phyloP scores from a whole-genome alignment of 2,113 vertebrate species.

The Heterochromis multidens region DNA sequence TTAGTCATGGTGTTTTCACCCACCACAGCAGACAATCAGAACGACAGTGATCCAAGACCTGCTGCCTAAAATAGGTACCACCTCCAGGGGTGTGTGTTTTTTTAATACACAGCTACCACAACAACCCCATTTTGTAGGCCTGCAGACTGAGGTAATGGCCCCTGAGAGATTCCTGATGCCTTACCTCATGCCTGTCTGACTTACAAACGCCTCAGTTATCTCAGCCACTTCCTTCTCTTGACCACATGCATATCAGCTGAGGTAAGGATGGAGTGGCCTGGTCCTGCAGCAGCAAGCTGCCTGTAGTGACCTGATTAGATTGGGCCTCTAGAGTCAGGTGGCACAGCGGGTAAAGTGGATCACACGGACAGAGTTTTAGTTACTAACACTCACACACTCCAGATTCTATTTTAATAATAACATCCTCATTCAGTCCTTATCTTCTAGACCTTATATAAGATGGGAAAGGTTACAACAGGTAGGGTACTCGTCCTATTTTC shows the following conservation, averaged over 20 bases:
- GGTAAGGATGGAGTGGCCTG: slow-evolving; percentile 50
- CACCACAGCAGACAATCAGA: slow-evolving; percentile 20
- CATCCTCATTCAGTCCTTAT: slow-evolving; percentile 24
- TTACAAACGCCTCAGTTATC: slow-evolving; percentile 65
- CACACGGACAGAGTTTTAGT: slow-evolving; percentile 15
- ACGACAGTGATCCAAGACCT: neutral
- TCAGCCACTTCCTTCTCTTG: slow-evolving; percentile 72
- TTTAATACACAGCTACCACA: neutral
- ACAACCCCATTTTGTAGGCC: slow-evolving; percentile 8
- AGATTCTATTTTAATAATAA: slow-evolving; percentile 54
- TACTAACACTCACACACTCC: too few relatives aligned
- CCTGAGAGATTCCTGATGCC: slow-evolving; percentile 61
- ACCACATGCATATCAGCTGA: slow-evolving; percentile 73
- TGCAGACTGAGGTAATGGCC: slow-evolving; percentile 66
- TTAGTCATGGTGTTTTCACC: slow-evolving; percentile 50
- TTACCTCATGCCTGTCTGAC: slow-evolving; percentile 65
- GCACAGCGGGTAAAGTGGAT: slow-evolving; percentile 18
- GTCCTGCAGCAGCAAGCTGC: slow-evolving; percentile 9
- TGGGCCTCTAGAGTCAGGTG: slow-evolving; percentile 45
- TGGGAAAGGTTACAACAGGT: neutral
- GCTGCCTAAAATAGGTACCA: slow-evolving; percentile 64
- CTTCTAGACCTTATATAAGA: neutral
- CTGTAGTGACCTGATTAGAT: slow-evolving; percentile 64
- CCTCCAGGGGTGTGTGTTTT: slow-evolving; percentile 15
- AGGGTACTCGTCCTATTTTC: neutral